Evolutionary conservation across 2,113 vertebrate genomes (phyloP).

Genomic region (Sula dactylatra): DNA sequence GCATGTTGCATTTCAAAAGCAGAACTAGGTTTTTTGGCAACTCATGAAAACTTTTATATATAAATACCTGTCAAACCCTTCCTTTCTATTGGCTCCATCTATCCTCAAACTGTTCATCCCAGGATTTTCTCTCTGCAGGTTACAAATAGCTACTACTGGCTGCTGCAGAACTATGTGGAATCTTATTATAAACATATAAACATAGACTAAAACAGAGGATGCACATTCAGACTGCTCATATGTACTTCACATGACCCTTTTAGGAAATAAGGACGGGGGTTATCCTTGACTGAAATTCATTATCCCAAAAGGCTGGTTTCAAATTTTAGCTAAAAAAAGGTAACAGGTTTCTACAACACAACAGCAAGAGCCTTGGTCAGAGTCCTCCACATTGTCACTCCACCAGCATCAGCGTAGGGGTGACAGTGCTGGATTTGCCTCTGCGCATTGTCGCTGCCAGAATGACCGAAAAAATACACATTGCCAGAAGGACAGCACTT

Average conservation of each 20-base stretch:
- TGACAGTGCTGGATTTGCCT: not conserved
- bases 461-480: not conserved
- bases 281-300: not conserved
- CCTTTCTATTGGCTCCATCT: not conserved
- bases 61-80: not conserved
- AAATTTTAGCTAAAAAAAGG: not conserved
- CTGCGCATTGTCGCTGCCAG: not conserved
- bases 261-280: not conserved
- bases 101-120: not conserved
- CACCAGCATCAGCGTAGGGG: not conserved
- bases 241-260: not conserved
- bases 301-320: not conserved
- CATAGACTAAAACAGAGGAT: not conserved
- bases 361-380: not conserved
- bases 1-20: not conserved
- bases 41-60: not conserved
- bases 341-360: not conserved
- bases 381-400: not conserved
- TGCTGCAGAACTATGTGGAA: not conserved
- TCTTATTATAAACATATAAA: not conserved
- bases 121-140: not conserved
- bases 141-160: not conserved
- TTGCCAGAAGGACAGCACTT: not conserved
- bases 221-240: not conserved
- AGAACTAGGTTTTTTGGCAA: not conserved